Base-by-base conservation (phyloP, 2,113 vertebrate species). In the Heterotilapia buettikoferi region DNA sequence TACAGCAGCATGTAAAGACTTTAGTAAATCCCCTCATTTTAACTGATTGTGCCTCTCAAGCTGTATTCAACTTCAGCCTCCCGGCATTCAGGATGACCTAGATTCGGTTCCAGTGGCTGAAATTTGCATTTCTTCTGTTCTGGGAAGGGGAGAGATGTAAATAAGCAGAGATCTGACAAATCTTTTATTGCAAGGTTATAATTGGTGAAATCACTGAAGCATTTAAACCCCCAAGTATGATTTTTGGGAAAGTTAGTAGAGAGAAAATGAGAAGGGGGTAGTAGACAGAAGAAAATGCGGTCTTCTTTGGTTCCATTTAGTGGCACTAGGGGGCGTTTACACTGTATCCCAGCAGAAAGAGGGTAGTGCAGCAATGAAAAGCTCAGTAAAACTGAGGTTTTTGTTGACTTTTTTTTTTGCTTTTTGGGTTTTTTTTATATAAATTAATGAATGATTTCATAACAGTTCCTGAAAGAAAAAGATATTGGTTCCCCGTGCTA, bases 41-140 rank as follows among this genome's bases (percentile, higher is more conserved):
- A 61, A 47, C 61, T 53, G 43, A 68, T 21, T 82, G 66, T 50
- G 68, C 9, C 31, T 61, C 52, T 33, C 47, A 81, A n/a, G 38
- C 59, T 81, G 12, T 18, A 80, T 78, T 78, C 45, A 78, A n/a
- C 45, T 71, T 50, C 50, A 79, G 33, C 79, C 79, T 61, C 31
- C 9, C 50, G 33, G 24, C 66, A 18, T 52, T n/a, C 5, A 73
- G 29, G 12, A 26, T 78, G 63, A 84, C 84, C 63, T 45, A 78
- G 18, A 88, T 86, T 88, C 13, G 38, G 12, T 85, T 53, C 33
- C 38, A 82, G 18, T 53, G 66, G 38, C 40, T 43, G 31, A 54
- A 38, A 80, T 84, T 78, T 82, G 84, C 78, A 84, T 87, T 80
- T 80, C 38, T 83, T 33, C 10, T 33, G 1, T 68, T 68, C 63